Percentiles rank a stretch among this genome's conserved stretches.
Conservation (phyloP, 2,113 vertebrate genomes). For the Phrynocephalus versicolor region DNA sequence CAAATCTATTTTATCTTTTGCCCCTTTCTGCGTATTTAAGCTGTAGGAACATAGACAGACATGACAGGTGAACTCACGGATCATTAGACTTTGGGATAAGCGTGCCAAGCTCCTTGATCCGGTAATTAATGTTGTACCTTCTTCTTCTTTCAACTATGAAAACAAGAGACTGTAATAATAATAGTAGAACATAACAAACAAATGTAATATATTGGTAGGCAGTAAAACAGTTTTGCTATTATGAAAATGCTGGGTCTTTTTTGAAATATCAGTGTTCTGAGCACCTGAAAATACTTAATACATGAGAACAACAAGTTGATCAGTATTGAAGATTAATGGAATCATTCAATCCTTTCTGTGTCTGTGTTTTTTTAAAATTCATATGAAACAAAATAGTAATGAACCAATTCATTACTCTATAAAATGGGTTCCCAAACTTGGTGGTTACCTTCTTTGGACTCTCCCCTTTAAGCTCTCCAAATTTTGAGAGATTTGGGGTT, state of each 20-base stretch:
- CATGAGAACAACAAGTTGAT: neutral
- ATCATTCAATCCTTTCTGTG: no score
- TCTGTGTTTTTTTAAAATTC: no score
- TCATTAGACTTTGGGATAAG: constrained; percentile 98
- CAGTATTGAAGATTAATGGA: neutral
- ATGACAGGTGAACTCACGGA: constrained; percentile 87
- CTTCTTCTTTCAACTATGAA: constrained; percentile 93
- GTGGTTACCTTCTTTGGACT: no score
- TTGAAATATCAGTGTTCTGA: neutral
- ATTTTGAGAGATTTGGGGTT: no score
- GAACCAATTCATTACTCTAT: no score
- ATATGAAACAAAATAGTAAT: no score
- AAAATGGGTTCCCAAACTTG: no score
- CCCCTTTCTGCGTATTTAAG: constrained; percentile 41
- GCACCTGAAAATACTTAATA: neutral
- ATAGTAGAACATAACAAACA: neutral
- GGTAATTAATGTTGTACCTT: constrained; percentile 98
- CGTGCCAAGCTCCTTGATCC: constrained; percentile 98
- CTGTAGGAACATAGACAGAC: constrained; percentile 64
- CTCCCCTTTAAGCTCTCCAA: no score
- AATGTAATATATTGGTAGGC: neutral
- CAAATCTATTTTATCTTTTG: neutral
- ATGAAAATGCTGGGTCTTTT: neutral
- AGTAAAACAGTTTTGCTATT: neutral
- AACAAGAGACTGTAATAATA: constrained; percentile 57